Evolutionary conservation across 2,113 vertebrate species (phyloP), one percentile per base, ranked within the genome.

Genomic region (Halichoerus grypus): DNA sequence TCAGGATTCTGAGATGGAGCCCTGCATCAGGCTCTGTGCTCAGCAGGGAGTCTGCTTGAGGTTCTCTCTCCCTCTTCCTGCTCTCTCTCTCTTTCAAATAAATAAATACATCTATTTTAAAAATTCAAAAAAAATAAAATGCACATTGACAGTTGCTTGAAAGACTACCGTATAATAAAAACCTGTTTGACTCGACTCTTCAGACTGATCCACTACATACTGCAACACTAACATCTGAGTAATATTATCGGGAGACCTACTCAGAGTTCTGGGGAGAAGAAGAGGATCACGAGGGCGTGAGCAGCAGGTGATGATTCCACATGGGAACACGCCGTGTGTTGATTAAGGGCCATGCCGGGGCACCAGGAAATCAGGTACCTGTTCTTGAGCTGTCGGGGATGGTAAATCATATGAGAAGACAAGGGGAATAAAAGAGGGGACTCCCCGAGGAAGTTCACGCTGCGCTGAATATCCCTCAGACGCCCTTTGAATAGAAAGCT

Each of bases 381-480:
- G 28, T 7, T 11, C 21, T 0, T 0, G 14, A 69, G 18, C n/a
- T 22, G 51, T 31, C 3, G 7, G 53, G 36, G 49, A 14, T 3
- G 59, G 57, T 3, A 3, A n/a, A 0, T 65, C 49, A 21, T 0
- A 0, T 18, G 36, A 85, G n/a, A 55, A 24, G 39, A 5, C 1
- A 0, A 3, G 7, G 42, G 10, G 2, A 1, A 28, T 2, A 7
- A 14, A 31, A 1, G 16, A n/a, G 79, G 77, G 71, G 26, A 26
- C 12, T 9, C 8, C 21, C 61, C 2, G 2, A 24, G 79, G 46
- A 83, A 36, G 51, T 63, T 21, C 26, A 19, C 0, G 3, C 28
- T 5, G 7, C 3, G 14, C 3, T 14, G 14, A 71, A 7, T 18
- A 22, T 4, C 71, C 4, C 0, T 22, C 16, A 0, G 59, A 53